These are phyloP conservation scores for Pachyrhynchus sulphureomaculatus DNA, from an alignment of 1,140 invertebrate species.

Conservation along the genomic window DNA sequence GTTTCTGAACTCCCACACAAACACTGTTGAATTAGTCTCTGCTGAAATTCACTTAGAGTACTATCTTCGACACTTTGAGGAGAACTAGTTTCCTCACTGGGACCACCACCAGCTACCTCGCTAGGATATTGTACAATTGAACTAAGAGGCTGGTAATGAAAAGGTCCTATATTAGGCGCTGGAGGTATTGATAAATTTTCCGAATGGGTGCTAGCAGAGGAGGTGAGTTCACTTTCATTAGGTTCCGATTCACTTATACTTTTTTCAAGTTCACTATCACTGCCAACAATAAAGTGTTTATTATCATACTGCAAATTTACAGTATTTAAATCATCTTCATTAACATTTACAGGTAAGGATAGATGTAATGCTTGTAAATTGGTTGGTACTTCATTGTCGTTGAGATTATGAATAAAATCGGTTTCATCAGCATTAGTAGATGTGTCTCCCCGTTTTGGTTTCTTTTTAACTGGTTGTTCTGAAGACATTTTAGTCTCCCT, in stretches of 20 bases:
- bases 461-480: slow-evolving; percentile 76
- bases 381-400: slow-evolving; percentile 39
- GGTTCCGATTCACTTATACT: slow-evolving; percentile 31
- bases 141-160: slow-evolving; percentile 3
- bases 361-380: slow-evolving; percentile 45
- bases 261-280: slow-evolving; percentile 37
- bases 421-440: slow-evolving; percentile 59
- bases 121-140: slow-evolving; percentile 13
- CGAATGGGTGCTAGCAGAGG: slow-evolving; percentile 16
- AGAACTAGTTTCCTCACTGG: neutral
- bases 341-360: slow-evolving; percentile 42
- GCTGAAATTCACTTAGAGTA: slow-evolving; percentile 58
- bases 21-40: slow-evolving; percentile 69
- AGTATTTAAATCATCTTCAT: slow-evolving; percentile 45
- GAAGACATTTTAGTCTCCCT: slow-evolving; percentile 56
- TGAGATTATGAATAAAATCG: slow-evolving; percentile 47
- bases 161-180: slow-evolving; percentile 38
- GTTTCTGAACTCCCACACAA: slow-evolving; percentile 74
- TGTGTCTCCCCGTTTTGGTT: slow-evolving; percentile 62
- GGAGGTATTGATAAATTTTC: slow-evolving; percentile 41
- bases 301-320: slow-evolving; percentile 36
- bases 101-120: neutral
- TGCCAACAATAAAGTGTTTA: slow-evolving; percentile 39
- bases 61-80: neutral
- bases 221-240: slow-evolving; percentile 19